Evolutionary conservation across 1,140 invertebrate species (phyloP), one percentile per base, ranked within the genome.

Genomic region (Drosophila watanabei): DNA sequence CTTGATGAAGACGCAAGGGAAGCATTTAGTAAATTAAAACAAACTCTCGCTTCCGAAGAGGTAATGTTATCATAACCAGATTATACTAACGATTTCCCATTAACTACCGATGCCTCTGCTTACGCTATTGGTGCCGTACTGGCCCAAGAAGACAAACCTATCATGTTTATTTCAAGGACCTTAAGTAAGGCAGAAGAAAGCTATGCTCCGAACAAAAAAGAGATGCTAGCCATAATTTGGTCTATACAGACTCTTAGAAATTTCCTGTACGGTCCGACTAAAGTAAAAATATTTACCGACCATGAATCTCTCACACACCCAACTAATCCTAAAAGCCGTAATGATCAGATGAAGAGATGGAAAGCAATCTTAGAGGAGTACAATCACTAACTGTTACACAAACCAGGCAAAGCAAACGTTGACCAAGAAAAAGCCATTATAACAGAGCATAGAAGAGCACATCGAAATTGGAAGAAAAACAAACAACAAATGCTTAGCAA

Each of bases 211-310:
- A n/a, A 41, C 10, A 45, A 52, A 52, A 52, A 52, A 8, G 28
- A 32, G 24, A 24, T 24, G 24, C 24, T 24, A 24, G 24, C 24
- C 24, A 24, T 24, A 24, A 24, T 24, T 24, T 51, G 28, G 14
- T 16, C 16, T n/a, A 30, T 51, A 32, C 14, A 16, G n/a, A n/a
- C n/a, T n/a, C n/a, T n/a, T n/a, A n/a, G 28, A 52, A 6, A 32
- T 52, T 32, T 30, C 9, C 8, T 51, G 13, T 51, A 51, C 16
- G 28, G 24, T 24, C 24, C 24, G 70, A 71, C 41, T n/a, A 45
- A 45, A 45, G 9, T 45, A 14, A 45, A 45, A 18, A 18, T 45
- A 45, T 45, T 45, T 45, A 45, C 41, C 10, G 41, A 45, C 8
- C n/a, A 18, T 16, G 41, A 43, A 45, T 18, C 41, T 45, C 41